Evolutionary conservation across 2,888 invertebrate species (phyloP).

Genomic region (Cataglyphis albicans): DNA sequence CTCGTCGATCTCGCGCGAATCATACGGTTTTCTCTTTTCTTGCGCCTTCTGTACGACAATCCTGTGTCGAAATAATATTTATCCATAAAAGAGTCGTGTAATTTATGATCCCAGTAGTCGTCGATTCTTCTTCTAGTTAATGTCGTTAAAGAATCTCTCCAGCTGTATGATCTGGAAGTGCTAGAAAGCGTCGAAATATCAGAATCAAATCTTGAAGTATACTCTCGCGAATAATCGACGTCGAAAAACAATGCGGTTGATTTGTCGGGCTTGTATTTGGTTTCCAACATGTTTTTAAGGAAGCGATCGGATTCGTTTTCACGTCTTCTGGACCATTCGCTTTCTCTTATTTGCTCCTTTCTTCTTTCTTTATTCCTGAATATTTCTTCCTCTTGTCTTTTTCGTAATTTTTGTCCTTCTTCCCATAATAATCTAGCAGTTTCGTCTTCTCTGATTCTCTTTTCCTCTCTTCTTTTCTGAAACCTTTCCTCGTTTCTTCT

Average conservation of each 20-base stretch:
- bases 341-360: conserved; percentile 73
- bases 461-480: conserved; percentile 78
- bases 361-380: conserved; percentile 83
- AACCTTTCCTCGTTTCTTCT: conserved; percentile 78
- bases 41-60: conserved; percentile 64
- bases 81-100: conserved; percentile 65
- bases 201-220: conserved; percentile 57
- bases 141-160: conserved; percentile 68
- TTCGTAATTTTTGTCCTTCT: conserved; percentile 64
- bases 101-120: conserved; percentile 68
- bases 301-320: conserved; percentile 73
- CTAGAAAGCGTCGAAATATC: conserved; percentile 62
- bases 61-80: conserved; percentile 67
- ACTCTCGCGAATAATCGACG: conserved; percentile 58
- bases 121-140: conserved; percentile 59
- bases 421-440: conserved; percentile 59
- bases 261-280: conserved; percentile 13
- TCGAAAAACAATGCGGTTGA: conserved; percentile 53
- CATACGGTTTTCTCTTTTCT: conserved; percentile 68
- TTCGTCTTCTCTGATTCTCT: conserved; percentile 73
- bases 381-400: conserved; percentile 71
- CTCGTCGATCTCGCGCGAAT: conserved; percentile 67
- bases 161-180: conserved; percentile 68
- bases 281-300: conserved; percentile 55
- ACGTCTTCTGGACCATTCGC: conserved; percentile 64